A percentile compares a stretch with the other conserved stretches of the same genome.
These are phyloP conservation scores for Sardina pilchardus DNA, from an alignment of 2,113 vertebrate genomes.

Conservation along the genomic window DNA sequence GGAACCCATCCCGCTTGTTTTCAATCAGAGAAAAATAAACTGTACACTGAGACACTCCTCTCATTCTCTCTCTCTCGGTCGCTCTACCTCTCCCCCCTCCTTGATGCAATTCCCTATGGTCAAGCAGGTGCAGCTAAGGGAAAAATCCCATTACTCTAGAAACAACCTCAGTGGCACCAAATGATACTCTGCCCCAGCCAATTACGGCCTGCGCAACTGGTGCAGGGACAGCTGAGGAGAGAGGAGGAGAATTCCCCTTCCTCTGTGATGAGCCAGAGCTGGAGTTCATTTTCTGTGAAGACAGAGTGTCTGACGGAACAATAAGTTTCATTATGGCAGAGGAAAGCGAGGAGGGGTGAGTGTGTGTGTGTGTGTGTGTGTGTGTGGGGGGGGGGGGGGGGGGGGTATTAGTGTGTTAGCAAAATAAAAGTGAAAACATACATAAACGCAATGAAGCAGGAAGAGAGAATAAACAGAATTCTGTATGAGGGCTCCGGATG, in stretches of 20 bases:
- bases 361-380: too few species aligned
- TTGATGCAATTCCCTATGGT: constrained; percentile 51
- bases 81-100: constrained; percentile 39
- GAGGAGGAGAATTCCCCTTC: constrained; percentile 19
- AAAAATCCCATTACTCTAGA: constrained; percentile 70
- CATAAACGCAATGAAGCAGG: neutral
- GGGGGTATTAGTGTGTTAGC: neutral
- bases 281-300: neutral
- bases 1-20: constrained; percentile 61
- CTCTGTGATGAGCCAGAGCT: neutral
- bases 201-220: constrained; percentile 65
- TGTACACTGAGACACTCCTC: constrained; percentile 43
- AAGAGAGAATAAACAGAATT: neutral
- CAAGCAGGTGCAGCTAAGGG: constrained; percentile 57
- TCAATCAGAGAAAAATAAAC: constrained; percentile 57
- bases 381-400: too few species aligned
- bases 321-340: neutral
- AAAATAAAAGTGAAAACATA: neutral
- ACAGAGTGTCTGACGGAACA: neutral
- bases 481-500: neutral
- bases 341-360: neutral
- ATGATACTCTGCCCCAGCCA: constrained; percentile 67
- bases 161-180: constrained; percentile 63
- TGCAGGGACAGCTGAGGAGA: constrained; percentile 47
- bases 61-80: neutral